phyloP scores from a whole-genome alignment of 2,113 vertebrate genomes.

The Budorcas taxicolor region DNA sequence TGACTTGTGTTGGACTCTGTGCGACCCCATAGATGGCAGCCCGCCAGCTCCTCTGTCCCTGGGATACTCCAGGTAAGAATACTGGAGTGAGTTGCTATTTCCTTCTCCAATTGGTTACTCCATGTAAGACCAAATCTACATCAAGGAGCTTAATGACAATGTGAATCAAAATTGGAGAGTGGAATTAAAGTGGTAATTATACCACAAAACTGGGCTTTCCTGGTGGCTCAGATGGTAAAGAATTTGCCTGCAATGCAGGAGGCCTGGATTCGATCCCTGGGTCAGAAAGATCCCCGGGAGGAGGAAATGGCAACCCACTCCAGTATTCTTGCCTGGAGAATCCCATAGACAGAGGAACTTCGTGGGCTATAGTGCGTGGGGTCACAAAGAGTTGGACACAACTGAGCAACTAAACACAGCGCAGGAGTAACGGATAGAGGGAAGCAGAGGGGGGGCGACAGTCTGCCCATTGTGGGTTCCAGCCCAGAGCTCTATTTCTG shows the following conservation, averaged over 20 bases:
- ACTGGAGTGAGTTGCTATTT: too few relatives aligned
- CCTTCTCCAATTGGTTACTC: not conserved
- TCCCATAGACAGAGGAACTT: not conserved
- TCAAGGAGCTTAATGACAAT: not conserved
- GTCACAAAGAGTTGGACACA: not conserved
- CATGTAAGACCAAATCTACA: not conserved
- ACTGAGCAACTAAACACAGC: not conserved
- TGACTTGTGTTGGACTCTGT: too few relatives aligned
- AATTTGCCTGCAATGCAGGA: not conserved
- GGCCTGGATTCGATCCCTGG: not conserved
- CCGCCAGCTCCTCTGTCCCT: too few relatives aligned
- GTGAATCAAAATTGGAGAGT: not conserved
- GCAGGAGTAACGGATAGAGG: not conserved
- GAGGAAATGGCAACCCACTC: not conserved
- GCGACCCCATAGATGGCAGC: too few relatives aligned
- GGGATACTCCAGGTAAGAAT: too few relatives aligned
- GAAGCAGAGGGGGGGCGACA: fast-evolving
- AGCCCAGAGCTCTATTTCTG: not conserved
- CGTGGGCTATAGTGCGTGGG: not conserved
- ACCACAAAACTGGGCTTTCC: not conserved
- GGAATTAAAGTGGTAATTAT: not conserved
- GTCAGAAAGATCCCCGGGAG: not conserved
- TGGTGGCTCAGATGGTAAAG: fast-evolving
- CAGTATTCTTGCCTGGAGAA: not conserved
- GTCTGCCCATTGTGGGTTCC: not conserved